Evolutionary conservation across 1,140 invertebrate genomes (phyloP), one percentile per base, ranked within the genome.

Genomic region (Carcinoscorpius rotundicauda): DNA sequence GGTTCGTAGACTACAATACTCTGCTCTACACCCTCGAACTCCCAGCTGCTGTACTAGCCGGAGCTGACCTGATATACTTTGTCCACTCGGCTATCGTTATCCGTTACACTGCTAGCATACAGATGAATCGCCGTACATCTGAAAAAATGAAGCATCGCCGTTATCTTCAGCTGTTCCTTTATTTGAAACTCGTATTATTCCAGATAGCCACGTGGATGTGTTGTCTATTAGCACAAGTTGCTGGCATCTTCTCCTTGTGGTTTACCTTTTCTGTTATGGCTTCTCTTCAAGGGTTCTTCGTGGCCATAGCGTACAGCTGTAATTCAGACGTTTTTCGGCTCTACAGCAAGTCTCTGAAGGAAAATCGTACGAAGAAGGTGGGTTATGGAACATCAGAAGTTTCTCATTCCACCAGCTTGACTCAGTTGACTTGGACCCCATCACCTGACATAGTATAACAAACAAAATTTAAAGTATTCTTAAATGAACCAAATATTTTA

Each of bases 301-400:
- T 85, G 8, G 81, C 84, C 4, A 74, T 85, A 66, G 78, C 82
- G 62, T 83, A 85, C 62, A 83, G 83, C 5, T 85, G 84, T 73
- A 85, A 85, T 73, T 84, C 82, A 73, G 79, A 81, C 72, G 79
- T 82, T 52, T 72, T 82, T 52, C 81, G 81, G 68, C 73, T 81
- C 51, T 82, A 82, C 71, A 78, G 80, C 50, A 67, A 73, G 61
- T 66, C 71, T 49, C 61, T 69, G 48, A 55, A 67, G 5, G n/a
- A 55, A 58, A 72, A 73, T 67, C 76, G 75, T 65, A 75, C 75
- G 29, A 29, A 29, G 29, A 29, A 29, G 29, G 29, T 74, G 62
- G 78, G 75, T 10, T 60, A 60, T 60, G 69, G 75, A 73, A 67
- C 78, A 73, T 76, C 74, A 4, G 75, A 81, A 76, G 77, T 81